A percentile compares a stretch with the other conserved stretches of the same genome.
Conservation (phyloP, 2,113 vertebrate genomes). For the Xyrauchen texanus region DNA sequence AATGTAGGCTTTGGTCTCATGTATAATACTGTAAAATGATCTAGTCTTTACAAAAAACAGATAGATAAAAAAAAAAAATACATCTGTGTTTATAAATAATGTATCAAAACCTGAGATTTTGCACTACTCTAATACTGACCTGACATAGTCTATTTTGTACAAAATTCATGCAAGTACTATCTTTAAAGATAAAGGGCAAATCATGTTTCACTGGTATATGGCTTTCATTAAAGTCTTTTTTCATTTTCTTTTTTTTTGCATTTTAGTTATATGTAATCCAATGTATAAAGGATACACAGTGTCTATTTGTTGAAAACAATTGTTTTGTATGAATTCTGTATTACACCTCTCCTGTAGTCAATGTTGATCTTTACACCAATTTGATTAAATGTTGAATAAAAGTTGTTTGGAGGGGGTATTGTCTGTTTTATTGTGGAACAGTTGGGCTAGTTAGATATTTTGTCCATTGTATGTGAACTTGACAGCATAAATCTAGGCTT, state of each 20-base stretch:
- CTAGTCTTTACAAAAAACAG: slow-evolving; percentile 65
- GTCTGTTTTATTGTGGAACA: slow-evolving; percentile 45
- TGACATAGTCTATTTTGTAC: slow-evolving; percentile 93
- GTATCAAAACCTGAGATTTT: slow-evolving; percentile 69
- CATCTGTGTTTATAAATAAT: slow-evolving; percentile 65
- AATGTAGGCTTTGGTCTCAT: slow-evolving; percentile 66
- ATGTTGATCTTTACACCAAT: slow-evolving; percentile 88
- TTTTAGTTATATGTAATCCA: slow-evolving; percentile 90
- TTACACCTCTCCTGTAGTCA: slow-evolving; percentile 86
- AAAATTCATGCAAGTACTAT: slow-evolving; percentile 79
- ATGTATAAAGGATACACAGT: slow-evolving; percentile 76
- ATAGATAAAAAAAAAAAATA: slow-evolving; percentile 4
- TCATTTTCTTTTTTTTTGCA: slow-evolving; percentile 66
- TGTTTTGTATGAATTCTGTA: slow-evolving; percentile 94
- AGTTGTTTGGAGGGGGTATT: slow-evolving; percentile 73
- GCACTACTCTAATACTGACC: slow-evolving; percentile 75
- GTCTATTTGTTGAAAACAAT: slow-evolving; percentile 67
- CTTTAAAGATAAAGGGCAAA: slow-evolving; percentile 86
- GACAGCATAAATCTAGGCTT: not conserved
- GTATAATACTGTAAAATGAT: slow-evolving; percentile 68
- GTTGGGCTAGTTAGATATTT: slow-evolving; percentile 21
- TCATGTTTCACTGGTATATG: slow-evolving; percentile 88
- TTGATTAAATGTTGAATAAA: slow-evolving; percentile 93
- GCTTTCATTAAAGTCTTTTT: slow-evolving; percentile 86
- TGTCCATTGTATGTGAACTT: not conserved